Conservation (phyloP, 2,888 invertebrate species). For the Ceramica pisi region DNA sequence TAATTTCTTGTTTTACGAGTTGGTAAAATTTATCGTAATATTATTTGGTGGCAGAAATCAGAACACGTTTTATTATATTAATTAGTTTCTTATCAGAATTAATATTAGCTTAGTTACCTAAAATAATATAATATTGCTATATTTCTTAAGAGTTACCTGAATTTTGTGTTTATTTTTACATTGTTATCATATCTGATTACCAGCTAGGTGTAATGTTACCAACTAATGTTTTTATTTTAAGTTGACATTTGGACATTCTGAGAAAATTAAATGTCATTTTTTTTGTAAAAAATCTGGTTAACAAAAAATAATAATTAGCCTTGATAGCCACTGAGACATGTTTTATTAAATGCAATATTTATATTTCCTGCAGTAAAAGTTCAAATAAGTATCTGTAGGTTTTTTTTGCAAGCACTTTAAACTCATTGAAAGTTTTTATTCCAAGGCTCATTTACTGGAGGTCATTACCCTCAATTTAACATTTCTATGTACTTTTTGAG, state of each 20-base stretch:
- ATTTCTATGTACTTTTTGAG: slow-evolving; percentile 29
- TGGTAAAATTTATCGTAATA: background rate
- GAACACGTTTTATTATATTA: background rate
- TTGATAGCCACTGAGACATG: background rate
- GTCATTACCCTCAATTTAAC: slow-evolving; percentile 29
- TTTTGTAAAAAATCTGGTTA: background rate
- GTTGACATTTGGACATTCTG: background rate
- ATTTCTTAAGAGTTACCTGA: background rate
- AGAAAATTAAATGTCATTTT: background rate
- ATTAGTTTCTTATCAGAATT: slow-evolving; percentile 10
- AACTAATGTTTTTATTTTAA: background rate
- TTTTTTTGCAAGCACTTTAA: background rate
- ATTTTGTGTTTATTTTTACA: background rate
- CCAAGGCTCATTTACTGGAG: slow-evolving; percentile 9
- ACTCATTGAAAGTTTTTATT: slow-evolving; percentile 13
- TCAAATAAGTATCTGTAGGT: background rate
- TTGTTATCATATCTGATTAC: background rate
- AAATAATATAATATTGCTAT: background rate
- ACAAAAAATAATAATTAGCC: background rate
- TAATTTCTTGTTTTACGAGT: background rate
- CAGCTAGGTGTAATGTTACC: background rate
- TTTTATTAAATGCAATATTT: background rate
- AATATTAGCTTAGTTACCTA: background rate
- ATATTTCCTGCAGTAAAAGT: slow-evolving; percentile 2
- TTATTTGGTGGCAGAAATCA: background rate